These are phyloP conservation scores for Natator depressus DNA, from an alignment of 2,113 vertebrate species.

Conservation along the genomic window DNA sequence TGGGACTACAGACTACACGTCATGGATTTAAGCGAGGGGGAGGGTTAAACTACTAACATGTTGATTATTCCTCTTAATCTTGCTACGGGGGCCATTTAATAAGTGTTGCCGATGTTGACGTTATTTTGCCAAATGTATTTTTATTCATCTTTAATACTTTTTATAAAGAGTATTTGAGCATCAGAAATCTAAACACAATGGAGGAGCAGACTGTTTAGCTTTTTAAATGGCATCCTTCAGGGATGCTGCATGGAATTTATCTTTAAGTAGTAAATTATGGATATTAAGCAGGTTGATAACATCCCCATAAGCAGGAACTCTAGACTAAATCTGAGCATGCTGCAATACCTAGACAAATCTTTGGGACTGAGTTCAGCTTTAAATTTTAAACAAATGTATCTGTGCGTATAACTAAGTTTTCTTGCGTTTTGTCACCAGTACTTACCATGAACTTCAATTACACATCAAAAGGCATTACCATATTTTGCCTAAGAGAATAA, in stretches of 20 bases:
- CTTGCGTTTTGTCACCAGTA: neutral
- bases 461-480: neutral
- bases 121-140: neutral
- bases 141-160: neutral
- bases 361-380: slow-evolving; percentile 29
- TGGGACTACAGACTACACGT: rapidly evolving
- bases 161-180: slow-evolving; percentile 27
- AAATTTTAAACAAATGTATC: slow-evolving; percentile 30
- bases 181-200: slow-evolving; percentile 33
- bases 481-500: neutral
- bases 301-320: slow-evolving; percentile 53
- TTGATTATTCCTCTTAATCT: rapidly evolving
- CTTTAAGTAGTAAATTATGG: slow-evolving; percentile 49
- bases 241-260: slow-evolving; percentile 64
- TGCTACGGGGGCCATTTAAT: neutral
- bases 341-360: slow-evolving; percentile 56
- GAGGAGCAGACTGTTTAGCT: slow-evolving; percentile 45
- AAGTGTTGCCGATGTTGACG: neutral
- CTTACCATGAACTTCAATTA: neutral
- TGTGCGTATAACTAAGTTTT: neutral
- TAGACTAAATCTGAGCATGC: slow-evolving; percentile 52
- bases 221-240: slow-evolving; percentile 61
- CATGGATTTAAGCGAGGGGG: neutral
- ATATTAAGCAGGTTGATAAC: slow-evolving; percentile 65
- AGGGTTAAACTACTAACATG: rapidly evolving